Evolutionary conservation across 2,113 vertebrate species (phyloP).

Genomic region (Pagrus major): DNA sequence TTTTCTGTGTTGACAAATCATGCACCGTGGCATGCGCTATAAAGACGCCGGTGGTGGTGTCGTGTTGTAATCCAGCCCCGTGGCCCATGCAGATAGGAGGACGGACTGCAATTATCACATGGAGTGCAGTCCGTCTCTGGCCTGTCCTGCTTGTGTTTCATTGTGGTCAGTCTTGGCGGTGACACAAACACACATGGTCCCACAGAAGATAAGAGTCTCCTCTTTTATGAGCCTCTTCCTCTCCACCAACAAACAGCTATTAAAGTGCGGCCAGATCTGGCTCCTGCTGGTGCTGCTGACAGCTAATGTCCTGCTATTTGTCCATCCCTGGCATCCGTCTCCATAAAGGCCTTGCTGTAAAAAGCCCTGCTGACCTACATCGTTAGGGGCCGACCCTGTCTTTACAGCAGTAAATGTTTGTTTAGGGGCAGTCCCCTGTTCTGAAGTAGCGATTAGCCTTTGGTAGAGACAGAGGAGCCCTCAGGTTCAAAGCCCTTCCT

Average conservation of each 20-base stretch:
- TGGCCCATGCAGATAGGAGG: slow-evolving; percentile 37
- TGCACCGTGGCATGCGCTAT: not conserved
- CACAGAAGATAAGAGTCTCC: slow-evolving; percentile 76
- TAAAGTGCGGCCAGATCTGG: slow-evolving; percentile 73
- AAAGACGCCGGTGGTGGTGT: slow-evolving; percentile 18
- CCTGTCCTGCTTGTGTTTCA: slow-evolving; percentile 41
- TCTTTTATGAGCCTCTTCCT: slow-evolving; percentile 79
- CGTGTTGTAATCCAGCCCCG: slow-evolving; percentile 15
- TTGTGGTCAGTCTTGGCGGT: slow-evolving; percentile 53
- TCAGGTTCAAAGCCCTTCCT: slow-evolving; percentile 79
- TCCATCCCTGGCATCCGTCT: slow-evolving; percentile 79
- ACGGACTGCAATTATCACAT: slow-evolving; percentile 51
- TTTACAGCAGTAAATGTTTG: slow-evolving; percentile 81
- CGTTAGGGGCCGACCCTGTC: slow-evolving; percentile 75
- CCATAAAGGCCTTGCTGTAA: slow-evolving; percentile 73
- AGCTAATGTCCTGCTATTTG: slow-evolving; percentile 81
- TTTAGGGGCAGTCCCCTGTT: slow-evolving; percentile 72
- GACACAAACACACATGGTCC: slow-evolving; percentile 68
- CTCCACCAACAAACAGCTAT: slow-evolving; percentile 75
- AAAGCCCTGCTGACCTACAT: slow-evolving; percentile 73
- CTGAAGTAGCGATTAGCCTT: slow-evolving; percentile 78
- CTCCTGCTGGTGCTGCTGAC: slow-evolving; percentile 76
- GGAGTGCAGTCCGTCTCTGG: slow-evolving; percentile 40
- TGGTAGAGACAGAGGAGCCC: slow-evolving; percentile 74
- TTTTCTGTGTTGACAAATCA: slow-evolving; percentile 72